These are phyloP conservation scores for Melanotus villosus DNA, from an alignment of 2,888 invertebrate genomes.

Conservation along the genomic window DNA sequence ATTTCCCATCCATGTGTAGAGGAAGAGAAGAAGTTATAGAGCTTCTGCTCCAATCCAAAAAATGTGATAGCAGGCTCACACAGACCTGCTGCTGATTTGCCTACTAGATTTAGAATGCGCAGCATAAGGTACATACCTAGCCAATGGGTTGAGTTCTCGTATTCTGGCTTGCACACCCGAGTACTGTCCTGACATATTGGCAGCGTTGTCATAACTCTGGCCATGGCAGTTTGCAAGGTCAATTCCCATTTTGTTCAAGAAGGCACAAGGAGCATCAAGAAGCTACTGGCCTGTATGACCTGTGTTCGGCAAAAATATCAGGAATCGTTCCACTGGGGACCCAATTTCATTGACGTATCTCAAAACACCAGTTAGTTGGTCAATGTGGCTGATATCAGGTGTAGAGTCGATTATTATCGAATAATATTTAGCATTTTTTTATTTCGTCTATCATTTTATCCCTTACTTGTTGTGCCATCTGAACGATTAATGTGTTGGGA, in stretches of 20 bases:
- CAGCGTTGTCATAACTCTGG: slow-evolving; percentile 45
- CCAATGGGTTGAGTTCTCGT: slow-evolving; percentile 46
- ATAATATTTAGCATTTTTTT: slow-evolving; percentile 50
- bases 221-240: neutral
- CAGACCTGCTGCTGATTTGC: slow-evolving; percentile 30
- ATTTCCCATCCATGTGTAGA: slow-evolving; percentile 28
- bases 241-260: neutral
- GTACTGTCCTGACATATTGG: slow-evolving; percentile 57
- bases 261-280: neutral
- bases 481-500: slow-evolving; percentile 52
- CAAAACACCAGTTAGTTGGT: slow-evolving; percentile 56
- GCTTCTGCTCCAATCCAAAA: slow-evolving; percentile 17
- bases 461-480: slow-evolving; percentile 53
- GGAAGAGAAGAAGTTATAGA: slow-evolving; percentile 24
- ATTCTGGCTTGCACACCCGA: slow-evolving; percentile 56
- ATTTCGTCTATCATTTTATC: slow-evolving; percentile 38
- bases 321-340: slow-evolving; percentile 45
- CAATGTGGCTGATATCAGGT: slow-evolving; percentile 56
- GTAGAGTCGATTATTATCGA: slow-evolving; percentile 45
- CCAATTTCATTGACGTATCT: slow-evolving; percentile 51
- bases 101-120: slow-evolving; percentile 51
- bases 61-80: slow-evolving; percentile 29
- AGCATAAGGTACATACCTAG: slow-evolving; percentile 48
- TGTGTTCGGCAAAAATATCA: slow-evolving; percentile 46
- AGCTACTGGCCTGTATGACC: slow-evolving; percentile 43